Percentiles rank a stretch among this genome's conserved stretches.
phyloP scores from a whole-genome alignment of 2,888 invertebrate species.

The Leucoma salicis region DNA sequence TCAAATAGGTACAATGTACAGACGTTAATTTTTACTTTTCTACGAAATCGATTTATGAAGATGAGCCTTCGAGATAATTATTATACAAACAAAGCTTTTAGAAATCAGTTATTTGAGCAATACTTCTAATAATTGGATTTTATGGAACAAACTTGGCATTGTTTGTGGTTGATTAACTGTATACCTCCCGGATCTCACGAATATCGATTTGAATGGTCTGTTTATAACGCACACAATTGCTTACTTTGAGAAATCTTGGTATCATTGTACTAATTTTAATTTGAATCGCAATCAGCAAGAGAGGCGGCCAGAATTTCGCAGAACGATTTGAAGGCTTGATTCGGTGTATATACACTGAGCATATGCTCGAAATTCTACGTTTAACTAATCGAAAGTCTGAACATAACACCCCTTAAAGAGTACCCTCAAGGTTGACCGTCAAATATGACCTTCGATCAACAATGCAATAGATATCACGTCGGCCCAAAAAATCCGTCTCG shows the following conservation, averaged over 20 bases:
- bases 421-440: conserved; percentile 48
- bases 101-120: conserved; percentile 27
- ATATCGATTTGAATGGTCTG: conserved; percentile 54
- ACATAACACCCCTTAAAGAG: conserved; percentile 20
- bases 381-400: conserved; percentile 5
- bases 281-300: not conserved
- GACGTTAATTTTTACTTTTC: not conserved
- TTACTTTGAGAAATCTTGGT: conserved; percentile 1
- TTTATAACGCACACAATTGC: conserved; percentile 57
- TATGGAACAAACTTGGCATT: conserved; percentile 51
- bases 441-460: conserved; percentile 33
- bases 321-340: not conserved
- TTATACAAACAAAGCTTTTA: conserved; percentile 13
- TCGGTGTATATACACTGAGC: too few relatives aligned
- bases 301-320: not conserved
- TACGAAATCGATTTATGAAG: not conserved
- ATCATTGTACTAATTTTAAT: conserved; percentile 21
- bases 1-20: not conserved
- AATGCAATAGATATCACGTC: too few relatives aligned
- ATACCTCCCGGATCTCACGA: conserved; percentile 52
- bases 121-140: conserved; percentile 42
- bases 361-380: too few relatives aligned
- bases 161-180: conserved; percentile 33
- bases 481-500: too few relatives aligned
- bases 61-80: not conserved